Conservation (phyloP, 2,797 vertebrate species). For the Bovichtus diacanthus region DNA sequence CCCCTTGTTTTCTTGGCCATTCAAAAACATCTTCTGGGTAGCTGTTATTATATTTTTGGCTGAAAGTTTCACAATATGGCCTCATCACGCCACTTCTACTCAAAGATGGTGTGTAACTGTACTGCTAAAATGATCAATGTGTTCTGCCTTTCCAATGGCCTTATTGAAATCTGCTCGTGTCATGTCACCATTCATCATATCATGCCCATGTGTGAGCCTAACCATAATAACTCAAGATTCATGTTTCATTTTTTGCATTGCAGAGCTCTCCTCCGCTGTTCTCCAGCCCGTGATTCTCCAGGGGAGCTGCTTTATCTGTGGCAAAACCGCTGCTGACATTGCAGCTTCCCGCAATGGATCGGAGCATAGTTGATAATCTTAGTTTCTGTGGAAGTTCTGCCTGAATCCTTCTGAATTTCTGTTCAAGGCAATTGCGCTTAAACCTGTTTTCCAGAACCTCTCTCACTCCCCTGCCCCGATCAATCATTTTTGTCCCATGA, state of each 20-base stretch:
- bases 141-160: neutral
- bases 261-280: slow-evolving; percentile 41
- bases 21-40: slow-evolving; percentile 28
- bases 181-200: neutral
- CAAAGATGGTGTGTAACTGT: neutral
- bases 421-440: neutral
- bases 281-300: slow-evolving; percentile 44
- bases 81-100: slow-evolving; percentile 5
- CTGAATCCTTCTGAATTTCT: slow-evolving; percentile 22
- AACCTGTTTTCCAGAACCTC: slow-evolving; percentile 6
- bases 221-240: slow-evolving; percentile 18
- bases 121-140: neutral
- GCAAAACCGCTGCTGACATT: slow-evolving; percentile 43
- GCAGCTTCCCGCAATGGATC: slow-evolving; percentile 53
- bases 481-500: slow-evolving; percentile 5
- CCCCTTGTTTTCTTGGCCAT: slow-evolving; percentile 10
- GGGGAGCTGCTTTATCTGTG: slow-evolving; percentile 50
- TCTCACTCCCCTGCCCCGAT: neutral
- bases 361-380: slow-evolving; percentile 20
- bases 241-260: slow-evolving; percentile 52
- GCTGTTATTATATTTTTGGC: slow-evolving; percentile 33
- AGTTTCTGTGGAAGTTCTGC: slow-evolving; percentile 33
- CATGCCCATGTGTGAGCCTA: neutral
- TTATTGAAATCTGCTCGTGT: neutral
- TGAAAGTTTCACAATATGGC: slow-evolving; percentile 37